A percentile compares a stretch with the other conserved stretches of the same genome.
Conservation (phyloP, 1,140 invertebrate species). For the Drosophila ambigua region DNA sequence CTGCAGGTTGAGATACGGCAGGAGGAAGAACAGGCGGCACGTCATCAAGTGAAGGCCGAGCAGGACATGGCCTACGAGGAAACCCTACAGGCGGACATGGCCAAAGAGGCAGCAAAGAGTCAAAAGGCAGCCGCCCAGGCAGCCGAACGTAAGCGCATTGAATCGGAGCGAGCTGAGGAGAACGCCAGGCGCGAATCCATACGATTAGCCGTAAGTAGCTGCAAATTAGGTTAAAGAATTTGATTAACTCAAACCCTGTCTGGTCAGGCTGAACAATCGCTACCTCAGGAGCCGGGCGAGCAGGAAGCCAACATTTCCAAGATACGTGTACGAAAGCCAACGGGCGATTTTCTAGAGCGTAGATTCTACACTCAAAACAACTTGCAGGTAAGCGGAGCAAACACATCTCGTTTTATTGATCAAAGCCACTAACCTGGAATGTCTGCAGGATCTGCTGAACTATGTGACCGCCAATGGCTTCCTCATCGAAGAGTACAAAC, state of each 20-base stretch:
- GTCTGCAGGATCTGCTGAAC: constrained; percentile 89
- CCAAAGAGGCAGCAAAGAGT: constrained; percentile 93
- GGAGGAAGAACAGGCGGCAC: constrained; percentile 93
- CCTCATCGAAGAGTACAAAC: constrained; percentile 94
- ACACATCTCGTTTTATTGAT: neutral
- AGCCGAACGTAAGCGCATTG: constrained; percentile 87
- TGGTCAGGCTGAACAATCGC: constrained; percentile 85
- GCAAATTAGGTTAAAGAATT: no score
- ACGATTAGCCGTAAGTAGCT: constrained; percentile 67
- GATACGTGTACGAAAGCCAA: constrained; percentile 91
- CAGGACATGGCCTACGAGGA: constrained; percentile 97
- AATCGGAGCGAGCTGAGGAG: constrained; percentile 89
- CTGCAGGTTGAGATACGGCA: constrained; percentile 92
- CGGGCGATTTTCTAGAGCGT: constrained; percentile 89
- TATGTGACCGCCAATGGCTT: constrained; percentile 94
- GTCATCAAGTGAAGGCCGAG: constrained; percentile 95
- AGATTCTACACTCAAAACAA: constrained; percentile 89
- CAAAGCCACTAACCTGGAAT: constrained; percentile 12
- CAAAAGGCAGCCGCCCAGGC: constrained; percentile 88
- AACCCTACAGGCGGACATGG: constrained; percentile 95
- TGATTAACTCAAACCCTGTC: neutral
- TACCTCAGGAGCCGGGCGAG: constrained; percentile 87
- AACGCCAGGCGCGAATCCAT: constrained; percentile 88
- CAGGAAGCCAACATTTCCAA: constrained; percentile 87
- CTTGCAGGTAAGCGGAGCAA: constrained; percentile 85